Evolutionary conservation across 2,888 invertebrate genomes (phyloP), one percentile per base, ranked within the genome.

Genomic region (Stenodema calcarata): DNA sequence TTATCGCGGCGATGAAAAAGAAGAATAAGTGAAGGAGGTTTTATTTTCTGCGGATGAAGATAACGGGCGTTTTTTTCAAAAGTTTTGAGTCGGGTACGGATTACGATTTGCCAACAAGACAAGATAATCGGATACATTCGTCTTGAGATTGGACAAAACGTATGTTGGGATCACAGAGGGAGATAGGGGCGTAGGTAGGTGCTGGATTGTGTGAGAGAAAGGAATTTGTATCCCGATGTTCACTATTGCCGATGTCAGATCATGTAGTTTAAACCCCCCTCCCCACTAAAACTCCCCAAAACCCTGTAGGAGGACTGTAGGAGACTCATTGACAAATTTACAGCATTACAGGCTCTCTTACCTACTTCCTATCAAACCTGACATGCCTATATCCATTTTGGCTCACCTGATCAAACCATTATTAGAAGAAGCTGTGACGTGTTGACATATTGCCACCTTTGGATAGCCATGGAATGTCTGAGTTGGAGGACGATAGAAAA

Each of bases 101-200:
- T 73, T 73, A 73, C 73, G 30, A 73, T 73, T 73, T 73, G 73
- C 73, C 73, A 73, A 73, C 73, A 12, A 35, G 73, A 73, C 73
- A 73, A 73, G 73, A 73, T 73, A 73, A 73, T 73, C 73, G 73
- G 73, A 73, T 73, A 35, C 73, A 73, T 73, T 35, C 41, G 73
- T 73, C 73, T 62, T 62, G 16, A 16, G 50, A 50, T 50, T 50
- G 62, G 18, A 23, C 27, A 27, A 27, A 62, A n/a, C 6, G 35
- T 35, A 23, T 62, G 62, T 23, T 62, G 4, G 62, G 62, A 62
- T 62, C 62, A 62, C 18, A 9, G 62, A 18, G 11, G 0, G 9
- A 27, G 27, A 23, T 62, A 62, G 11, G 62, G 7, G 62, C 23
- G 62, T 23, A n/a, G 6, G n/a, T 50, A n/a, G 6, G 50, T 16